Conservation (phyloP, 1,140 invertebrate species). For the Bradynema listronoti region DNA sequence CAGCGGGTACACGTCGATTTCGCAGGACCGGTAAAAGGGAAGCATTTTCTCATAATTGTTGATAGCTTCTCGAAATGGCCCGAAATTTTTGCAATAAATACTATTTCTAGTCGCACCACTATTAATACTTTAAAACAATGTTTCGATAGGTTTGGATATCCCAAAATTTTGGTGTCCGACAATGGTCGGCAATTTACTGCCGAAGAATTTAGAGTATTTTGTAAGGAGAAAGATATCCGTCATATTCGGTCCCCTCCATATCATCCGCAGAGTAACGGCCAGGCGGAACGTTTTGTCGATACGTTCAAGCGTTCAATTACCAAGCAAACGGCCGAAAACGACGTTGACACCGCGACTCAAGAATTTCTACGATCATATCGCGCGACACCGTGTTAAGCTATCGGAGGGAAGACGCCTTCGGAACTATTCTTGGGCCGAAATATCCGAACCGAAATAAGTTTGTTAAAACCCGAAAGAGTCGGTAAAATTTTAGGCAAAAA, state of each 20-base stretch:
- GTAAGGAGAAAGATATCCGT: slow-evolving; percentile 26
- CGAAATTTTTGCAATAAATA: too few species aligned
- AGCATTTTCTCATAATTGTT: too few species aligned
- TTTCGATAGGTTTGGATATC: too few species aligned
- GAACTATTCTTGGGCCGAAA: not conserved
- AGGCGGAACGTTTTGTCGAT: slow-evolving; percentile 53
- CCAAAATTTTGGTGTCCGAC: slow-evolving; percentile 50
- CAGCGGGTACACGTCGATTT: too few species aligned
- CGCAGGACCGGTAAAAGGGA: too few species aligned
- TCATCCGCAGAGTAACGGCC: slow-evolving; percentile 52
- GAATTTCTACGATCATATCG: not conserved
- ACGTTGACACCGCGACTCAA: not conserved
- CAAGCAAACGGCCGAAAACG: not conserved
- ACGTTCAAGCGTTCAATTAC: slow-evolving; percentile 36
- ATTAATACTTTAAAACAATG: too few species aligned
- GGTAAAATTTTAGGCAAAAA: too few species aligned
- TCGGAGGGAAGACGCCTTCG: not conserved
- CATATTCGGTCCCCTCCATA: slow-evolving; percentile 44
- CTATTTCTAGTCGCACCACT: too few species aligned
- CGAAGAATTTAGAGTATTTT: slow-evolving; percentile 50
- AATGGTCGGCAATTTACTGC: slow-evolving; percentile 57
- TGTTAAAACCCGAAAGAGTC: too few species aligned
- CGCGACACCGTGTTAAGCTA: not conserved
- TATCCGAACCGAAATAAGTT: too few species aligned
- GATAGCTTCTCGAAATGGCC: too few species aligned